Evolutionary conservation across 2,113 vertebrate genomes (phyloP), one percentile per base, ranked within the genome.

Genomic region (Lophius piscatorius): DNA sequence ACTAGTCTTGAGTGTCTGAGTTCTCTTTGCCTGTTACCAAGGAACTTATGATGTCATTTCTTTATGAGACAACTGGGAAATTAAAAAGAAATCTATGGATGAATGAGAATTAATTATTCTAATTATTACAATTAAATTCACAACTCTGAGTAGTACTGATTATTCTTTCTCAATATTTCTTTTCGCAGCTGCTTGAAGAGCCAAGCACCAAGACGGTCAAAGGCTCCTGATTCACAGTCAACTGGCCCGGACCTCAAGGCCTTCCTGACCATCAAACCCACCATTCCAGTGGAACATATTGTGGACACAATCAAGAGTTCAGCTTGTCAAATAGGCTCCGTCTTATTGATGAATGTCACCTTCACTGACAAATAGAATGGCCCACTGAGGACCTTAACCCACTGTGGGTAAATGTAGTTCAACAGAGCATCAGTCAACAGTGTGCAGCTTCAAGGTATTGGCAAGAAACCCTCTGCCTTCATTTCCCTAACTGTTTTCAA

Each of bases 401-500:
- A 39, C 9, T 41, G 38, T 48, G 57, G 49, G 23, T 34, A 31
- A 69, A 49, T 36, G 56, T 56, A 57, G 49, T 47, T 35, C 38
- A 51, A 13, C 49, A 38, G 60, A 66, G 44, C 64, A 47, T 75
- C 66, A 56, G 59, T 67, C 73, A 60, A 70, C 62, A 54, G 34
- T 18, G 33, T 42, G 50, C 42, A 64, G 55, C 61, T 74, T 54
- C 49, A 63, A 68, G 66, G 54, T 74, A 80, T 47, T 81, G 82
- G 77, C 78, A 72, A 49, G 55, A 36, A 5, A 12, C 31, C 21
- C 36, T 34, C 63, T 78, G 63, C 74, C 80, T 76, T 79, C 35
- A 56, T 79, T 70, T 70, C 59, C 60, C 42, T 51, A 9, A 50
- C 54, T 79, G 70, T 82, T 82, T 88, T 39, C 64, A 80, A 62